phyloP scores from a whole-genome alignment of 2,797 vertebrate genomes.

The Micromesistius poutassou region DNA sequence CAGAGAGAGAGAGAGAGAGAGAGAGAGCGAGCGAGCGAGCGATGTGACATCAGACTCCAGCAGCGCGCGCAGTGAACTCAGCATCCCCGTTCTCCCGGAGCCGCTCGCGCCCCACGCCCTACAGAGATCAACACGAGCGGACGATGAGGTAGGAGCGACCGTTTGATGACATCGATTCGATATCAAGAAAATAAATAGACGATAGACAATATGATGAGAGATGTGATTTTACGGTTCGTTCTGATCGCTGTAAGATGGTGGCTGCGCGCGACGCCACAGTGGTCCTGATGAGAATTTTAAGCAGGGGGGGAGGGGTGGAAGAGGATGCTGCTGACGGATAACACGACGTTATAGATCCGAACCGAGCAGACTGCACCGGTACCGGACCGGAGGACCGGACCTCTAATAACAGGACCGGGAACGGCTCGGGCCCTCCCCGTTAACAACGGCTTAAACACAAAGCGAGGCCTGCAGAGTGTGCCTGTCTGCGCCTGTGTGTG shows the following conservation, averaged over 20 bases:
- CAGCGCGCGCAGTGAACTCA: not conserved
- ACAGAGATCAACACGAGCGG: not conserved
- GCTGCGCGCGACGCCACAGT: not conserved
- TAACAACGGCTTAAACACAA: not conserved
- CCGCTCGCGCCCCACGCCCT: not conserved
- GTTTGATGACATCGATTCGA: not conserved
- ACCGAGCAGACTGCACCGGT: not conserved
- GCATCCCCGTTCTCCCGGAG: not conserved
- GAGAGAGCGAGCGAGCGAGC: not conserved
- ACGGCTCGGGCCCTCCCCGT: not conserved
- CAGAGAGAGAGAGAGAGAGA: conserved; percentile 8
- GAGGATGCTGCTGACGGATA: not conserved
- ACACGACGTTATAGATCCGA: not conserved
- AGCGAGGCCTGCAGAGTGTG: not conserved
- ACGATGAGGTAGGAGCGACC: conserved; percentile 9
- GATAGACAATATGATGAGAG: not conserved
- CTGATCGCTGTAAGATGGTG: not conserved
- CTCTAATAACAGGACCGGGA: not conserved
- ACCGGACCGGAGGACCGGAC: not conserved
- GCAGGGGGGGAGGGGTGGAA: not conserved
- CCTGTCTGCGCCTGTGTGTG: not conserved
- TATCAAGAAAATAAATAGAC: not conserved
- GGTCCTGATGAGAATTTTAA: conserved; percentile 20
- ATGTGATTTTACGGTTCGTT: not conserved
- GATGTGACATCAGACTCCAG: conserved; percentile 4